A percentile compares a stretch with the other conserved stretches of the same genome.
phyloP scores from a whole-genome alignment of 2,888 invertebrate species.

The Mythimna lalbum region DNA sequence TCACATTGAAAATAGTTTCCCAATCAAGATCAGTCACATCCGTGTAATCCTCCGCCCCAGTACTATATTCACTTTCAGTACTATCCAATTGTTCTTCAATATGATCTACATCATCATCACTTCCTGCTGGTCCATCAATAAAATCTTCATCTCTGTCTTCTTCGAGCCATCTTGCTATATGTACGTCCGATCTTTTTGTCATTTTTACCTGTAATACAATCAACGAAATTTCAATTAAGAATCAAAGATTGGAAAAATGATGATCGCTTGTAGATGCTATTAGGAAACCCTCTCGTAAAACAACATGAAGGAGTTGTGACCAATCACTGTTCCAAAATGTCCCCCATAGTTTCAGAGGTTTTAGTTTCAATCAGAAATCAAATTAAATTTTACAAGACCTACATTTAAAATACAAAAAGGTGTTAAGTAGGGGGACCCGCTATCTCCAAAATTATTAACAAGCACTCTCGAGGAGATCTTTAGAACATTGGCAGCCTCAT shows the following conservation, averaged over 20 bases:
- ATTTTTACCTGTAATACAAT: conserved; percentile 49
- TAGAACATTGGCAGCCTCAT: too few relatives aligned
- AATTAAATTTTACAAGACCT: too few relatives aligned
- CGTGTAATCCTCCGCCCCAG: conserved; percentile 36
- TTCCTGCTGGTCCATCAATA: conserved; percentile 50
- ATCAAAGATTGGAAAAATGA: not conserved
- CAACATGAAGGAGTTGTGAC: too few relatives aligned
- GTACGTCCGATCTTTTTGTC: conserved; percentile 37
- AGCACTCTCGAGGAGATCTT: too few relatives aligned
- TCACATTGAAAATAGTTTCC: conserved; percentile 49
- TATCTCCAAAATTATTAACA: too few relatives aligned
- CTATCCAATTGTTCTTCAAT: conserved; percentile 45
- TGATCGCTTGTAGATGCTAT: too few relatives aligned
- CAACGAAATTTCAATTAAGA: not conserved
- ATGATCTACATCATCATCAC: conserved; percentile 47
- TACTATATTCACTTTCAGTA: conserved; percentile 43
- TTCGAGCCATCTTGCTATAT: conserved; percentile 47
- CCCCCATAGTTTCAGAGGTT: not conserved
- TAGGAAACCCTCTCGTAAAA: too few relatives aligned
- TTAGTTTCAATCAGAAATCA: not conserved
- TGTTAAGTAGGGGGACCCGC: too few relatives aligned
- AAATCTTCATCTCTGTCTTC: conserved; percentile 50
- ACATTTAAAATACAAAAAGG: too few relatives aligned
- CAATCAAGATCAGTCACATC: conserved; percentile 48
- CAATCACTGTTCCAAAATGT: not conserved